These are phyloP conservation scores for Chaetodon trifasciatus DNA, from an alignment of 2,797 vertebrate species.

Conservation along the genomic window DNA sequence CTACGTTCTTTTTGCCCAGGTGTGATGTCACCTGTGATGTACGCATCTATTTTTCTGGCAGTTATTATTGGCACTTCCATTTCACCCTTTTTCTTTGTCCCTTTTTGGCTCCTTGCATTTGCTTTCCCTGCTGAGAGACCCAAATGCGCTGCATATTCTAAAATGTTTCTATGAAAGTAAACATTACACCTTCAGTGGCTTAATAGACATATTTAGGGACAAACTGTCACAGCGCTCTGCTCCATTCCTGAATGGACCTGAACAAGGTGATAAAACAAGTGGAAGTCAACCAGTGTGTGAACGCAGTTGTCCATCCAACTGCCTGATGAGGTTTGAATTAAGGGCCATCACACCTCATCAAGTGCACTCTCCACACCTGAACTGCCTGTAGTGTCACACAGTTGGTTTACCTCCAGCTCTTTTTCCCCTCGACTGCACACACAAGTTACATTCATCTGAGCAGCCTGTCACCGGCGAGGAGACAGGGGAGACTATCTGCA, in stretches of 20 bases:
- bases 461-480: constrained; percentile 29
- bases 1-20: constrained; percentile 33
- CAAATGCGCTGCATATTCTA: background rate
- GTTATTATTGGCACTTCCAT: background rate
- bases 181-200: background rate
- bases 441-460: constrained; percentile 50
- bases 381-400: constrained; percentile 53
- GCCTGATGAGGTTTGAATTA: constrained; percentile 69
- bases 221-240: constrained; percentile 6
- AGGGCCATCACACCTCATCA: constrained; percentile 64
- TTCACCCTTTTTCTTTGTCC: background rate
- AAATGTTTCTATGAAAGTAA: background rate
- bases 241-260: constrained; percentile 34
- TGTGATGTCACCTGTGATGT: constrained; percentile 43
- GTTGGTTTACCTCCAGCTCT: constrained; percentile 52
- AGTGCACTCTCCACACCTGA: constrained; percentile 50
- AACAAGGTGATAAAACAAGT: constrained; percentile 45
- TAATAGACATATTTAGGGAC: background rate
- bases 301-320: constrained; percentile 54
- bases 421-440: constrained; percentile 57
- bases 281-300: constrained; percentile 51
- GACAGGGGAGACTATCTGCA: background rate
- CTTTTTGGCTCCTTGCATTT: background rate
- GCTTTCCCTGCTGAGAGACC: background rate
- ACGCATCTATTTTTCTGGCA: constrained; percentile 36